Evolutionary conservation across 2,888 invertebrate species (phyloP), one percentile per base, ranked within the genome.

Genomic region (Hymenopus coronatus): DNA sequence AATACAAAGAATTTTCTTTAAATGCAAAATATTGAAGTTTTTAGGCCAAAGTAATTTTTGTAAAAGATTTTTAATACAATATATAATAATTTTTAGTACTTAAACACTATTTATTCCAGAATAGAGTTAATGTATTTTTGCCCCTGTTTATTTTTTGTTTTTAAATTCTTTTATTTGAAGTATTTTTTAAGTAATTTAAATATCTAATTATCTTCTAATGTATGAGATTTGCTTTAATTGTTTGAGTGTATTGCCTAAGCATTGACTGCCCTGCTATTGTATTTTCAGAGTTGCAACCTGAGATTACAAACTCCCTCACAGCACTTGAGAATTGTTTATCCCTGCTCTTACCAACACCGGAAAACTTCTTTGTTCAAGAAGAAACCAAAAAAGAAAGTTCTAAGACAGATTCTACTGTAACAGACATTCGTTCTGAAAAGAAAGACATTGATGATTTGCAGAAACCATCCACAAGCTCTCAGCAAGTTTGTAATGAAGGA

Each of bases 311-410:
- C 3, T 90, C 92, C 7, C 88, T 92, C 20, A 92, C 91, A 28
- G 91, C 92, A 84, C 90, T 93, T 90, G 91, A 91, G 81, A 92
- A 92, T 83, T 92, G 93, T 88, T 91, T 93, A 33, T 90, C 91
- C 30, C 89, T 93, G 20, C 90, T 93, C 1, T 88, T 93, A 8
- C 93, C 93, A 27, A 91, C 91, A 33, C 92, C 92, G 0, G 92
- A 92, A 84, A 91, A 92, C 84, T 92, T 92, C 88, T 92, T 91
- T 89, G 91, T 92, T 88, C 89, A 91, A 85, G 88, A 89, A n/a
- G 84, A 30, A 87, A 6, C 90, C 85, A 87, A 89, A n/a, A 6
- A 20, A 40, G 15, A 46, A 46, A n/a, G 2, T 14, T 27, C 27
- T 40, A 46, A n/a, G 20, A 46, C 46, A 25, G 8, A 28, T 20